phyloP scores from a whole-genome alignment of 2,888 invertebrate species.

The Trichogramma evanescens region DNA sequence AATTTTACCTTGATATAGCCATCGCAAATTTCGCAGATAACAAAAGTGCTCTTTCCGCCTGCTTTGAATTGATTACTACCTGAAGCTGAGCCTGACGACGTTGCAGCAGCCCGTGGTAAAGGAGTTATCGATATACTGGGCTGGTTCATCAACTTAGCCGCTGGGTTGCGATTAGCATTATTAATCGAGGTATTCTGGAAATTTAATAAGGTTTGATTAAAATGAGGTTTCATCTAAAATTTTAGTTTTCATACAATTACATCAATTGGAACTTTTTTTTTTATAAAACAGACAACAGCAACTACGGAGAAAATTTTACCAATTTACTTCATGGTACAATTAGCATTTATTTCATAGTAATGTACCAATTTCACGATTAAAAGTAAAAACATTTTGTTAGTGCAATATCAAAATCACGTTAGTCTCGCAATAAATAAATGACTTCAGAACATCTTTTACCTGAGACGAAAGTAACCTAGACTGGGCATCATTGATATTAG shows the following conservation, averaged over 20 bases:
- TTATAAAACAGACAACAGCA: too few species aligned
- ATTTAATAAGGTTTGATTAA: slow-evolving; percentile 5
- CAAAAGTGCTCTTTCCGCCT: slow-evolving; percentile 71
- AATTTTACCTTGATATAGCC: slow-evolving; percentile 73
- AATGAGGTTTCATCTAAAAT: too few species aligned
- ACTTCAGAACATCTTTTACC: slow-evolving; percentile 29
- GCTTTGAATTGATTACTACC: slow-evolving; percentile 41
- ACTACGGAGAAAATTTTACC: too few species aligned
- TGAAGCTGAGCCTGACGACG: slow-evolving; percentile 42
- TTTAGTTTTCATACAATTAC: too few species aligned
- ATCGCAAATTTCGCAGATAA: slow-evolving; percentile 95
- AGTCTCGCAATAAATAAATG: too few species aligned
- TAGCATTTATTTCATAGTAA: too few species aligned
- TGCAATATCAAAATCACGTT: too few species aligned
- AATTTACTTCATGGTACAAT: too few species aligned
- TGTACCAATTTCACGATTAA: too few species aligned
- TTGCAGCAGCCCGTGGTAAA: slow-evolving; percentile 59
- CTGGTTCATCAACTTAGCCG: slow-evolving; percentile 57
- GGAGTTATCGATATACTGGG: slow-evolving; percentile 89
- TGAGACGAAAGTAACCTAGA: slow-evolving; percentile 43
- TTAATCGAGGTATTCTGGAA: slow-evolving; percentile 41
- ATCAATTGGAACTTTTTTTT: too few species aligned
- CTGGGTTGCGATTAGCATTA: slow-evolving; percentile 41
- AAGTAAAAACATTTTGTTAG: too few species aligned
- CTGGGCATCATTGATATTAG: slow-evolving; percentile 50